Evolutionary conservation across 2,113 vertebrate species (phyloP), one percentile per base, ranked within the genome.

Genomic region (Gnathonemus echidnorhynchus): DNA sequence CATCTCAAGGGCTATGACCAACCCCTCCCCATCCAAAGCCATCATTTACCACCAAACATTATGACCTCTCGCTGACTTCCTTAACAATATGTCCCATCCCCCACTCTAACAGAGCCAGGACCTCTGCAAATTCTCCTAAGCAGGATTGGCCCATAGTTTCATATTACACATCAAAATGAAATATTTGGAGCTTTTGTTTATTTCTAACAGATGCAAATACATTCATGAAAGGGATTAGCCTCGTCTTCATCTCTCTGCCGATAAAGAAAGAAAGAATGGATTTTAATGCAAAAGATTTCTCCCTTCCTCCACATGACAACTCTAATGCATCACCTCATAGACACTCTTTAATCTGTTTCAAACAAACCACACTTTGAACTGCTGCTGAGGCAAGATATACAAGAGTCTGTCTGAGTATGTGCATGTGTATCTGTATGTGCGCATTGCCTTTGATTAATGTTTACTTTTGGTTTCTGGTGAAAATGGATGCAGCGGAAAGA

Each of bases 291-390:
- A 95, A 95, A 94, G 94, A 95, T 95, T 93, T 94, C 93, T 94
- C 93, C 92, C 93, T 93, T 93, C 95, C 95, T 94, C 86, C 92
- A 94, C 93, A 94, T 95, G 96, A 96, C 96, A 96, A 96, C 95
- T 95, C 94, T 94, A 96, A 96, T 96, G 95, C 95, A 96, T 96
- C 95, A 96, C 95, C 95, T 95, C 95, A 95, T 95, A 95, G 95
- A 95, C 95, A 95, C 92, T 96, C 95, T 96, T 96, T 96, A 96
- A 96, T 96, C 95, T 96, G 94, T 95, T 95, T 95, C 95, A 95
- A 94, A 95, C 94, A 94, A 95, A 95, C 92, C 94, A 95, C 94
- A 95, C 94, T 95, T 95, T 95, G 93, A 95, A 95, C 94, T 94
- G 94, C 95, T 96, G 95, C 92, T 92, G 95, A 93, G 92, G 94